phyloP scores from a whole-genome alignment of 2,797 vertebrate genomes.

The Myripristis jacobus region DNA sequence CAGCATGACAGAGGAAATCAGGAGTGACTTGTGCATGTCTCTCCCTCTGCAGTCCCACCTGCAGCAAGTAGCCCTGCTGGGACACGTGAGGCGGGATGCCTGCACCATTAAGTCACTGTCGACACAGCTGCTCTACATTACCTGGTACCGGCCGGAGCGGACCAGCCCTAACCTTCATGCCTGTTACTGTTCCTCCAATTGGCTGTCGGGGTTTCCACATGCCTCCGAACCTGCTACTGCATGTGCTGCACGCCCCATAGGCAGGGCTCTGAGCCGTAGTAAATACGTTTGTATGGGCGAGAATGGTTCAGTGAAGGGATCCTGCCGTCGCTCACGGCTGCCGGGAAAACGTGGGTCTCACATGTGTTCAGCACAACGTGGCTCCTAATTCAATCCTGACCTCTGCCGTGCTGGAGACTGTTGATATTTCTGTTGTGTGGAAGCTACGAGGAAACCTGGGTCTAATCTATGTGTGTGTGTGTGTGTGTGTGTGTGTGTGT shows the following conservation, averaged over 20 bases:
- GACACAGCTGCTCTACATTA: slow-evolving; percentile 67
- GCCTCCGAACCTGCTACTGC: slow-evolving; percentile 53
- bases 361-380: slow-evolving; percentile 40
- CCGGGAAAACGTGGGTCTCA: slow-evolving; percentile 39
- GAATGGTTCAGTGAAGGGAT: not conserved
- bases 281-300: slow-evolving; percentile 1
- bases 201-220: slow-evolving; percentile 36
- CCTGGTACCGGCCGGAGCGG: slow-evolving; percentile 32
- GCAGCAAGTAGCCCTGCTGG: slow-evolving; percentile 61
- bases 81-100: slow-evolving; percentile 62
- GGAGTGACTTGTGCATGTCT: not conserved
- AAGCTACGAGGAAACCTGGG: slow-evolving; percentile 32
- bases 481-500: too few relatives aligned
- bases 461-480: slow-evolving; percentile 29
- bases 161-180: slow-evolving; percentile 28
- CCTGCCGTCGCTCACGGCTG: not conserved
- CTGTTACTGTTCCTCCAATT: slow-evolving; percentile 57
- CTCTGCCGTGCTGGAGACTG: slow-evolving; percentile 39
- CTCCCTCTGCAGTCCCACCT: slow-evolving; percentile 52
- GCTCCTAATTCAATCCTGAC: slow-evolving; percentile 43
- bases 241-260: slow-evolving; percentile 18
- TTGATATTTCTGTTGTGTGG: slow-evolving; percentile 38
- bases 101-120: slow-evolving; percentile 66
- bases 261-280: not conserved
- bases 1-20: not conserved